A percentile compares a stretch with the other conserved stretches of the same genome.
Evolutionary conservation across 1,140 invertebrate genomes (phyloP).

Genomic region (Meloidogyne hapla): DNA sequence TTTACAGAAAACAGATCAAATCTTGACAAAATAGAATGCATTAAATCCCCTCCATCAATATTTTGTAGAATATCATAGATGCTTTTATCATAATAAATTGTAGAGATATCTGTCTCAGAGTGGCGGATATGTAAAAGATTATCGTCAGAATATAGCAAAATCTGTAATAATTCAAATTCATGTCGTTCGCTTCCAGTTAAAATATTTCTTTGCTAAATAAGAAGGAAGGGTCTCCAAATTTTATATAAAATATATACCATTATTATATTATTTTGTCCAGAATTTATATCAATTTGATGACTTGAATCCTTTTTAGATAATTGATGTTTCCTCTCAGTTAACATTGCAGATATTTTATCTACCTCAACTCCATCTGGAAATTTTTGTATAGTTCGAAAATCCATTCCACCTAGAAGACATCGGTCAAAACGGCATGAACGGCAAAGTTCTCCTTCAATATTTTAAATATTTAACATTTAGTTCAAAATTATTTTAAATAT

Average conservation of each 20-base stretch:
- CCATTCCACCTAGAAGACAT: conserved; percentile 16
- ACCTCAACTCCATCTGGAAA: neutral
- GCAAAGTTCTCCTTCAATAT: conserved; percentile 6
- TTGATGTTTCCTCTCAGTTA: neutral
- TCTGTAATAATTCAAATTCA: conserved; percentile 2
- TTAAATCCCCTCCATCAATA: neutral
- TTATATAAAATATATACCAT: neutral
- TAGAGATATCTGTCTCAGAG: neutral
- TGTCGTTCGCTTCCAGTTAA: neutral
- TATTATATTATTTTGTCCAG: too few relatives aligned
- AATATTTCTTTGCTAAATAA: neutral
- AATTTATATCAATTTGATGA: too few relatives aligned
- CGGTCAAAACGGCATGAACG: conserved; percentile 8
- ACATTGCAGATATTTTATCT: neutral
- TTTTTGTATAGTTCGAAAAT: neutral
- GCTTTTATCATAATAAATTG: neutral
- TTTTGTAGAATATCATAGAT: neutral
- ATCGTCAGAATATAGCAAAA: neutral
- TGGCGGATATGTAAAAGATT: neutral
- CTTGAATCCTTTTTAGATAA: neutral
- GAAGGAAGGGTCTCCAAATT: neutral
- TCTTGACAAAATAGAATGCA: neutral
- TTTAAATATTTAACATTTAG: too few relatives aligned
- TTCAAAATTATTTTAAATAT: neutral
- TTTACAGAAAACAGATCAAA: neutral